Base-by-base conservation (phyloP, 2,888 invertebrate species). In the Tineola bisselliella region DNA sequence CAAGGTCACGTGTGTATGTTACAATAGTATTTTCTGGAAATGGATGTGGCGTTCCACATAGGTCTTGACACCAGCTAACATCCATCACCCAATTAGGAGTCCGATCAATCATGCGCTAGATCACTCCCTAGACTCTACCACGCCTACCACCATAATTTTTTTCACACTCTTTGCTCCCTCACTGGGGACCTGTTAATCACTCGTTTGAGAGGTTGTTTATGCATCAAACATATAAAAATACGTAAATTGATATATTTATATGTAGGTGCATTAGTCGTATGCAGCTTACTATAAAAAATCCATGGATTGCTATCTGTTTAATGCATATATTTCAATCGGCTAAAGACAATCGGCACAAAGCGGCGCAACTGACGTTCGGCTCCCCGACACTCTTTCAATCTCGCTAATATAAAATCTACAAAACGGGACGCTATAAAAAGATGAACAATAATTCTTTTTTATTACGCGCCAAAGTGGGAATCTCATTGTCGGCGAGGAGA, bases 21-120 rank as follows among this genome's bases (percentile, higher is more conserved):
- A 8, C 17, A 17, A 13, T 48, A 48, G 15, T 38, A 10, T 38
- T 13, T 48, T 15, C 48, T 38, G 48, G 6, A 10, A 3, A 48
- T 48, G 13, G 48, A 48, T 48, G 17, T 15, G 48, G 48, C 48
- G 13, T 48, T 25, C 4, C 60, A 52, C 52, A 15, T 38, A 48
- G 48, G 38, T 17, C 57, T 65, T 66, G 67, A 64, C 62, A 65
- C 64, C 62, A 61, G 62, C 65, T 63, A 65, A 87, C 91, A 92
- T 92, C 92, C 89, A 92, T 92, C 92, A 92, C 89, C 90, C 92
- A 92, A 92, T 92, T 92, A 92, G 89, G 81, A 67, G 70, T 70
- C 75, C 87, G 91, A 92, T 92, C 92, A 91, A 92, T 92, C 92
- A 92, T 91, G 88, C 83, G 75, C 68, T 77, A 77, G 83, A 84